Evolutionary conservation across 2,888 invertebrate species (phyloP).

Genomic region (Microctonus hyperodae): DNA sequence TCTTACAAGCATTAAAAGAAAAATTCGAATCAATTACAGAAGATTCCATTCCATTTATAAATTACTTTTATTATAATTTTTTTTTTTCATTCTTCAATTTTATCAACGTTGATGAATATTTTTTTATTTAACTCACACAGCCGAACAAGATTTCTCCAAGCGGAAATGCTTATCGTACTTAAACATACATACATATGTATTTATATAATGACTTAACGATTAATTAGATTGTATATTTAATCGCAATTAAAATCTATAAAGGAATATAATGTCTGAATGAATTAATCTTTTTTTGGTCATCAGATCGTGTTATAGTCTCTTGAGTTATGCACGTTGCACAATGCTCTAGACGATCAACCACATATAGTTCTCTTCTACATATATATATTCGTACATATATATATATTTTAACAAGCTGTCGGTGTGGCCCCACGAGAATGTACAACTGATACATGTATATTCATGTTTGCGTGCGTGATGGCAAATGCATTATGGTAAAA

Average conservation of each 20-base stretch:
- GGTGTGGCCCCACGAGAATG: conserved; percentile 19
- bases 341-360: conserved; percentile 25
- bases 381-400: conserved; percentile 22
- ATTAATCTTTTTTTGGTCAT: conserved; percentile 11
- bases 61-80: neutral
- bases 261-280: conserved; percentile 6
- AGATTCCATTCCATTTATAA: neutral
- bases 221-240: neutral
- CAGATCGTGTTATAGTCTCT: conserved; percentile 16
- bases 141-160: neutral
- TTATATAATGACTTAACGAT: neutral
- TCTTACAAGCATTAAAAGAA: neutral
- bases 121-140: neutral
- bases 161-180: neutral
- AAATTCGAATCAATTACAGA: neutral
- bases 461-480: conserved; percentile 27
- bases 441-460: conserved; percentile 27
- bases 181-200: neutral
- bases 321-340: conserved; percentile 34
- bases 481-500: conserved; percentile 4
- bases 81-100: neutral
- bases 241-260: conserved; percentile 3
- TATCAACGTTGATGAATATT: neutral
- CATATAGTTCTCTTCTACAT: conserved; percentile 22
- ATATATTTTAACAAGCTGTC: conserved; percentile 26